These are phyloP conservation scores for Tupaia tana DNA, from an alignment of 2,113 vertebrate genomes.

Conservation along the genomic window DNA sequence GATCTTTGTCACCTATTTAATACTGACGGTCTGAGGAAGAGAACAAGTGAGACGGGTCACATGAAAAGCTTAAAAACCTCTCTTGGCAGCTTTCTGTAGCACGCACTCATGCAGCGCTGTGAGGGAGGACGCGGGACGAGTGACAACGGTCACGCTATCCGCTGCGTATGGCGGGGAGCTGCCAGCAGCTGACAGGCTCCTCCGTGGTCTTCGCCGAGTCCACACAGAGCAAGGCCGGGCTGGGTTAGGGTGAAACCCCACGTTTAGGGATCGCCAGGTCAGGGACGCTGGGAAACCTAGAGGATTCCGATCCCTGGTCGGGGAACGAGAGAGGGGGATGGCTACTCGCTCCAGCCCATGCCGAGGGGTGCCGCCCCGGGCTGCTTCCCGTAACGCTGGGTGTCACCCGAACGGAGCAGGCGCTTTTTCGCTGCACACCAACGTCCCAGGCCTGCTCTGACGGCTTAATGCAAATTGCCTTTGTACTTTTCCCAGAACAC, in stretches of 20 bases:
- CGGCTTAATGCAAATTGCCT: conserved; percentile 60
- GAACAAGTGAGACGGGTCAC: conserved; percentile 77
- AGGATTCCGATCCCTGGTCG: conserved; percentile 8
- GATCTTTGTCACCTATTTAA: conserved; percentile 90
- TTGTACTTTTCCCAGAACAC: conserved; percentile 64
- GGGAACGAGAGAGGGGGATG: conserved; percentile 22
- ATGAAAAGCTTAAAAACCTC: conserved; percentile 75
- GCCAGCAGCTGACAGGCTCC: conserved; percentile 85
- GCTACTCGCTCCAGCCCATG: conserved; percentile 81
- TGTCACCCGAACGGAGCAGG: conserved; percentile 32
- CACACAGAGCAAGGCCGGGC: conserved; percentile 37
- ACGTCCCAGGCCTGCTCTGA: conserved; percentile 60
- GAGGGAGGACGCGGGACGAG: conserved; percentile 49
- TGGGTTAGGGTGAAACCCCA: background rate
- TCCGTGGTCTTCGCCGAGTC: conserved; percentile 78
- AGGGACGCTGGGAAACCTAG: background rate
- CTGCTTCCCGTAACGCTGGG: conserved; percentile 64
- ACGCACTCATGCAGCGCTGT: conserved; percentile 74
- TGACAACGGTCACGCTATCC: conserved; percentile 71
- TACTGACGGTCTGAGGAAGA: conserved; percentile 88
- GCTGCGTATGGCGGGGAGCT: conserved; percentile 34
- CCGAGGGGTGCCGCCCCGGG: conserved; percentile 78
- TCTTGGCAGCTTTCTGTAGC: conserved; percentile 84
- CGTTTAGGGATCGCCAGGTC: background rate
- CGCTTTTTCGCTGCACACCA: conserved; percentile 10